phyloP scores from a whole-genome alignment of 2,797 vertebrate genomes.

The Sciaenops ocellatus region DNA sequence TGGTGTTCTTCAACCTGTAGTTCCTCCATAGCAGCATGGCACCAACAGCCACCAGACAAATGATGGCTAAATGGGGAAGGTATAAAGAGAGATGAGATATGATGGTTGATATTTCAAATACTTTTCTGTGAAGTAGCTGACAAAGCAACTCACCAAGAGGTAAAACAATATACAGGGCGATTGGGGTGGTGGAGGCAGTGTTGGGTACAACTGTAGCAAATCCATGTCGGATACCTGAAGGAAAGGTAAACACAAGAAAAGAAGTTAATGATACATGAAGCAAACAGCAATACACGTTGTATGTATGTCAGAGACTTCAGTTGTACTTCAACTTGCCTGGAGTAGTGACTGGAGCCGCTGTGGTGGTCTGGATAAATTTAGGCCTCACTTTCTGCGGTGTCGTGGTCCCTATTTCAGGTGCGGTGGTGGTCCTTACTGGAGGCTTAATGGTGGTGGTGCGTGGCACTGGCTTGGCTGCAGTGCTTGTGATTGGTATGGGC shows the following conservation, averaged over 20 bases:
- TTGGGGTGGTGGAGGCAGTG: constrained; percentile 43
- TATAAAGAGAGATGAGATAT: neutral
- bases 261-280: constrained; percentile 24
- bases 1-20: constrained; percentile 89
- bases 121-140: neutral
- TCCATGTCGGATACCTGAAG: constrained; percentile 48
- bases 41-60: constrained; percentile 80
- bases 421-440: constrained; percentile 33
- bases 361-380: constrained; percentile 47
- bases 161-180: constrained; percentile 82
- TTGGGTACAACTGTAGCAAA: constrained; percentile 31
- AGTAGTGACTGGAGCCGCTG: constrained; percentile 52
- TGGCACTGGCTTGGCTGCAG: constrained; percentile 20
- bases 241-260: constrained; percentile 27
- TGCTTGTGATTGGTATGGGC: constrained; percentile 36
- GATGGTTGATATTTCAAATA: neutral
- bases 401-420: constrained; percentile 24
- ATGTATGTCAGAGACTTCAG: neutral
- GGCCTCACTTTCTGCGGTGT: constrained; percentile 26
- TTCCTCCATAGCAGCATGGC: constrained; percentile 88
- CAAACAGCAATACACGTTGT: neutral
- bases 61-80: constrained; percentile 73
- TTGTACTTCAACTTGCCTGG: constrained; percentile 48
- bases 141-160: constrained; percentile 85
- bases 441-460: constrained; percentile 43